These are phyloP conservation scores for Saccopteryx leptura DNA, from an alignment of 2,113 vertebrate genomes.

Conservation along the genomic window DNA sequence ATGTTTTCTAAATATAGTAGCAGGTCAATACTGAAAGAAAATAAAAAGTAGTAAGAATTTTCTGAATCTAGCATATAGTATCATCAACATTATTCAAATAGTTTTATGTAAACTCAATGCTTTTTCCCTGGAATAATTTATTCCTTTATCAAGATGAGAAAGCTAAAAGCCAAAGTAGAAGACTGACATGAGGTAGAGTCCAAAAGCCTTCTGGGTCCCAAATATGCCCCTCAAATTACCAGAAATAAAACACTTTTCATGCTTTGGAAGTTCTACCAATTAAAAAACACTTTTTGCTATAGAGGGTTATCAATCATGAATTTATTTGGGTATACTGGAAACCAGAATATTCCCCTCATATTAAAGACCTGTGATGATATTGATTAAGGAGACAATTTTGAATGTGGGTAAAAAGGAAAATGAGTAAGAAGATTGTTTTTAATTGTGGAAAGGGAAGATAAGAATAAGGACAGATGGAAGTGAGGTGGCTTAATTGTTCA, in stretches of 20 bases:
- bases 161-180: neutral
- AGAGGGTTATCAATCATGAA: neutral
- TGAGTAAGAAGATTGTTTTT: neutral
- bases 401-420: neutral
- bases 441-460: neutral
- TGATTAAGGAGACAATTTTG: neutral
- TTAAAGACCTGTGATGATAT: neutral
- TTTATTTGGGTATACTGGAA: neutral
- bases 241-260: neutral
- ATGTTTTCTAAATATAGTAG: neutral
- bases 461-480: neutral
- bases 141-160: neutral
- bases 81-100: neutral
- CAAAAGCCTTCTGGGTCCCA: neutral
- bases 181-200: neutral
- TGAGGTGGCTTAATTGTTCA: neutral
- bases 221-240: neutral
- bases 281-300: neutral
- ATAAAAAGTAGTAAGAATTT: conserved; percentile 10
- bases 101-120: neutral
- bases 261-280: conserved; percentile 3
- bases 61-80: neutral
- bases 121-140: neutral
- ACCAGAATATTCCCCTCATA: neutral
- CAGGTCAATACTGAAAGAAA: conserved; percentile 27